A percentile compares a stretch with the other conserved stretches of the same genome.
Evolutionary conservation across 2,888 invertebrate species (phyloP).

Genomic region (Microctonus aethiopoides): DNA sequence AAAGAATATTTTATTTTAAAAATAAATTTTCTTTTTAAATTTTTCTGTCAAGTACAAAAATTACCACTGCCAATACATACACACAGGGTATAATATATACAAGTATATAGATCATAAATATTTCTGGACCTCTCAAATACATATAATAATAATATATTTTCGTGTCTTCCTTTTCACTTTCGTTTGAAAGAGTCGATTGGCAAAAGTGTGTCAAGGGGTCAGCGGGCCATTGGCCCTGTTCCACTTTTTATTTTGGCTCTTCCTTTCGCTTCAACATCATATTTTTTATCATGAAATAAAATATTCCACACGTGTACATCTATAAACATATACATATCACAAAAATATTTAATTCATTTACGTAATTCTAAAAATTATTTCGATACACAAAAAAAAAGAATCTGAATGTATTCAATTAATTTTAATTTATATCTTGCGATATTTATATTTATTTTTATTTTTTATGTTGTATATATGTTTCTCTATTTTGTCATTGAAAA

Average conservation of each 20-base stretch:
- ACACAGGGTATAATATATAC: not conserved
- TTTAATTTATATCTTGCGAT: slow-evolving; percentile 2
- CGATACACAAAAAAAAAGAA: not conserved
- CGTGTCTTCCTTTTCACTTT: slow-evolving; percentile 64
- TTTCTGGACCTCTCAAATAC: not conserved
- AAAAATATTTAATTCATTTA: slow-evolving; percentile 5
- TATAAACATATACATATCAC: not conserved
- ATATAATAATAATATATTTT: too few species aligned
- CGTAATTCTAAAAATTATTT: not conserved
- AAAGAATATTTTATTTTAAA: not conserved
- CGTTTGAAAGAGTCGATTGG: slow-evolving; percentile 53
- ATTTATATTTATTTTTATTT: not conserved
- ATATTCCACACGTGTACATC: not conserved
- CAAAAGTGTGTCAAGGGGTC: slow-evolving; percentile 65
- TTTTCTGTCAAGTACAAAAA: too few species aligned
- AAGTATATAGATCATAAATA: not conserved
- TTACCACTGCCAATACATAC: not conserved
- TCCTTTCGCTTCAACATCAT: slow-evolving; percentile 6
- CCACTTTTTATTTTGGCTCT: slow-evolving; percentile 54
- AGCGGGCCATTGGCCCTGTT: slow-evolving; percentile 65
- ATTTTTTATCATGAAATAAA: not conserved
- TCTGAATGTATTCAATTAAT: not conserved
- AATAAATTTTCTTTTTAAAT: not conserved
- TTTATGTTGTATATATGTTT: too few species aligned
- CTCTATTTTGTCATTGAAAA: too few species aligned